Evolutionary conservation across 2,113 vertebrate genomes (phyloP).

Genomic region (Pituophis catenifer): DNA sequence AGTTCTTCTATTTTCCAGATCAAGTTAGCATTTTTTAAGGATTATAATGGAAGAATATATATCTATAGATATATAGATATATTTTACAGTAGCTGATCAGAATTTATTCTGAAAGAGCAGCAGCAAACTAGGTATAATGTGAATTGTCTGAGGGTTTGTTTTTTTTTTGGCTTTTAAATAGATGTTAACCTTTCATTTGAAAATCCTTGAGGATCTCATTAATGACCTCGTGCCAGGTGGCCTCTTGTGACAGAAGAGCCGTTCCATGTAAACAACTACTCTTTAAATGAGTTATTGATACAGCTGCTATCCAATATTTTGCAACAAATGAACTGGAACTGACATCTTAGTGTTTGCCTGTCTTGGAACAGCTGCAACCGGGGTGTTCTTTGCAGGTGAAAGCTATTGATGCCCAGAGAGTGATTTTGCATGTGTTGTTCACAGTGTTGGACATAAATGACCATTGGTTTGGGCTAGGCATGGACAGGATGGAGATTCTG

Average conservation of each 20-base stretch:
- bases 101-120: conserved; percentile 30
- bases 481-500: background rate
- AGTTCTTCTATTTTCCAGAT: background rate
- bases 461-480: background rate
- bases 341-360: conserved; percentile 4
- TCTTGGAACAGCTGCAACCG: background rate
- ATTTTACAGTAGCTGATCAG: background rate
- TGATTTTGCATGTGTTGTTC: conserved; percentile 25
- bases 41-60: background rate
- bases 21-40: conserved; percentile 18
- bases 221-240: conserved; percentile 23
- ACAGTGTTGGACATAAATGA: background rate
- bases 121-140: conserved; percentile 23
- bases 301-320: conserved; percentile 16
- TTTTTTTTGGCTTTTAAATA: conserved; percentile 30
- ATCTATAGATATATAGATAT: no score
- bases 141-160: conserved; percentile 22
- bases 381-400: background rate
- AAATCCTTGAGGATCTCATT: conserved; percentile 59
- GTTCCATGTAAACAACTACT: conserved; percentile 40
- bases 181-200: conserved; percentile 49
- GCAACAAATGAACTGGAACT: conserved; percentile 26
- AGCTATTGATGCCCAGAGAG: conserved; percentile 19
- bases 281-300: conserved; percentile 38
- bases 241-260: conserved; percentile 1